Evolutionary conservation across 2,888 invertebrate genomes (phyloP).

Genomic region (Camptogramma bilineatum): DNA sequence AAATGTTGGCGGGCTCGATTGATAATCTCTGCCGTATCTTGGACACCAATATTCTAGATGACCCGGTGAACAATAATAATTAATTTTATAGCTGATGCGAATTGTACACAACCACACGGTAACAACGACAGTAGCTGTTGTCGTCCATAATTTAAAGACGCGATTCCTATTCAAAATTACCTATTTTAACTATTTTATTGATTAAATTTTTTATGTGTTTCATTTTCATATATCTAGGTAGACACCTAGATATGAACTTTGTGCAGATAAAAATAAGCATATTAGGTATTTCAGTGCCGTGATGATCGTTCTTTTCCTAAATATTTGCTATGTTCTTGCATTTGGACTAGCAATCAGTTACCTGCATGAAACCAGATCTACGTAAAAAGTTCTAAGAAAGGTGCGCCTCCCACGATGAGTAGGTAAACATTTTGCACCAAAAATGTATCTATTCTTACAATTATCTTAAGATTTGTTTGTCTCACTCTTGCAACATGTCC

Average conservation of each 20-base stretch:
- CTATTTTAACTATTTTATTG: no score
- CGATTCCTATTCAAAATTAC: no score
- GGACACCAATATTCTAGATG: no score
- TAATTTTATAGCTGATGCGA: no score
- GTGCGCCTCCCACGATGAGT: slow-evolving; percentile 66
- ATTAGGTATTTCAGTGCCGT: slow-evolving; percentile 61
- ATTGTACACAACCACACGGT: no score
- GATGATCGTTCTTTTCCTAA: slow-evolving; percentile 62
- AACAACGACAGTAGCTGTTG: no score
- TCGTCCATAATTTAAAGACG: no score
- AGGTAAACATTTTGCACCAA: slow-evolving; percentile 47
- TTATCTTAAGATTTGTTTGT: not conserved
- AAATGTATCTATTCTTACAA: slow-evolving; percentile 28
- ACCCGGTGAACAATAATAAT: no score
- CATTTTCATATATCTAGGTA: no score
- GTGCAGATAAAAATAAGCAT: slow-evolving; percentile 31
- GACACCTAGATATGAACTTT: not conserved
- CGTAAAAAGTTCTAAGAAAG: slow-evolving; percentile 38
- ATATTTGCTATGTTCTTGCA: not conserved
- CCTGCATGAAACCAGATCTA: slow-evolving; percentile 38
- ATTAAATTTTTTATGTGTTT: no score
- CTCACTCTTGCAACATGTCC: slow-evolving; percentile 32
- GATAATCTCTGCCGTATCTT: no score
- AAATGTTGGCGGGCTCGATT: no score
- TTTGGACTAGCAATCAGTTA: slow-evolving; percentile 71